Evolutionary conservation across 2,797 vertebrate species (phyloP), one percentile per base, ranked within the genome.

Genomic region (Ateles fusciceps): DNA sequence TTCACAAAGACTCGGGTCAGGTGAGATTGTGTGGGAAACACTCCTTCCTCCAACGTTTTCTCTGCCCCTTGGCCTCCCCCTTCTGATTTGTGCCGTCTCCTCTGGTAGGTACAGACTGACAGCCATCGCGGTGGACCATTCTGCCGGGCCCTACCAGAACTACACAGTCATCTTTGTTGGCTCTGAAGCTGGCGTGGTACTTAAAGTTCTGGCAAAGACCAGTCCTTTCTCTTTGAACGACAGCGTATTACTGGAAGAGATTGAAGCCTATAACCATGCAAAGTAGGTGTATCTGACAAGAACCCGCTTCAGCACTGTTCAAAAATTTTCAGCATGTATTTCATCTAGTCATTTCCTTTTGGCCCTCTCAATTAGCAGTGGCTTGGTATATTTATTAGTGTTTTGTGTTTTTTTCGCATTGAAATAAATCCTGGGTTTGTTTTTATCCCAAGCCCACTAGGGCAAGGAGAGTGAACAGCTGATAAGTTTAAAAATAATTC

Each of bases 1-100:
- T 99, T 99, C 99, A 99, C 99, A 72, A 99, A 99, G 99, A 99
- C 99, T 13, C 99, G 99, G 61, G 99, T 99, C 99, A 99, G 99
- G 99, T 99, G 99, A 75, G 92, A 13, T 4, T 1, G 13, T 10
- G 1, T 2, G 0, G 36, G n/a, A 10, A 10, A 13, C 1, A 4
- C 19, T 33, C 0, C 0, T 15, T 19, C 1, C 46, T 14, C 24
- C 14, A 12, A 4, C 0, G 0, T 30, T 15, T 6, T 9, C 17
- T 13, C 55, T 11, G 14, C 72, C 19, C 2, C 0, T 24, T 5
- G 85, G 44, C 71, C 15, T 14, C 6, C 30, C 30, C 5, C 2
- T 26, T 44, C 64, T 93, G 90, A 96, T 79, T 33, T 6, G 11
- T 22, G 28, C 22, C 2, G 0, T 46, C 15, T 92, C 93, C 85